Conservation (phyloP, 2,888 invertebrate genomes). For the Didymodactylos carnosus region DNA sequence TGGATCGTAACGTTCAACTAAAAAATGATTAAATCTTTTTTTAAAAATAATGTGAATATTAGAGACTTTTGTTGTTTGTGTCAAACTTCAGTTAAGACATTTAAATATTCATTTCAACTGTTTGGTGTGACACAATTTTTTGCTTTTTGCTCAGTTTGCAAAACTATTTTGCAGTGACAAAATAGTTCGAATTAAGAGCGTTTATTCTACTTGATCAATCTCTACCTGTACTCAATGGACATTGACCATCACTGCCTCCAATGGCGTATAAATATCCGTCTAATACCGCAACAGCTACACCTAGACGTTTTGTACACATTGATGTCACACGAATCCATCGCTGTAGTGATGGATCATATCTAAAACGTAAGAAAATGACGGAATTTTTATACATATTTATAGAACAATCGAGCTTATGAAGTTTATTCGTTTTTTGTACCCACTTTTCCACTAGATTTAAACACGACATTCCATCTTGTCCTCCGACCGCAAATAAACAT, state of each 20-base stretch:
- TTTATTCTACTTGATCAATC: neutral
- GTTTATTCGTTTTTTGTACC: too few species aligned
- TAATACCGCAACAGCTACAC: constrained; percentile 42
- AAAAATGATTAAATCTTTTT: neutral
- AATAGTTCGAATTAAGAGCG: too few species aligned
- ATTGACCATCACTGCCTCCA: constrained; percentile 90
- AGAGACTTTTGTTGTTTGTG: too few species aligned
- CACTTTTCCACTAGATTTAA: constrained; percentile 68
- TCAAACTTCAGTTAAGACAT: too few species aligned
- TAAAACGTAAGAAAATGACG: neutral
- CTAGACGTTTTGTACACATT: constrained; percentile 64
- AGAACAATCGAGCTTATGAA: too few species aligned
- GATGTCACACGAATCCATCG: constrained; percentile 90
- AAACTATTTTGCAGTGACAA: too few species aligned
- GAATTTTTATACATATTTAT: neutral
- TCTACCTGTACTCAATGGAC: constrained; percentile 60
- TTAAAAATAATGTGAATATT: neutral
- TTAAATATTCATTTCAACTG: too few species aligned
- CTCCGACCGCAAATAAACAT: constrained; percentile 65
- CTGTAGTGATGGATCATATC: constrained; percentile 86
- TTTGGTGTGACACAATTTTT: too few species aligned
- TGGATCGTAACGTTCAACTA: constrained; percentile 74
- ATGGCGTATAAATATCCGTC: constrained; percentile 77
- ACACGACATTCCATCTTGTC: constrained; percentile 45
- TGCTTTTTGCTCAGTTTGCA: too few species aligned